phyloP scores from a whole-genome alignment of 2,797 vertebrate species.

The Streptopelia turtur region DNA sequence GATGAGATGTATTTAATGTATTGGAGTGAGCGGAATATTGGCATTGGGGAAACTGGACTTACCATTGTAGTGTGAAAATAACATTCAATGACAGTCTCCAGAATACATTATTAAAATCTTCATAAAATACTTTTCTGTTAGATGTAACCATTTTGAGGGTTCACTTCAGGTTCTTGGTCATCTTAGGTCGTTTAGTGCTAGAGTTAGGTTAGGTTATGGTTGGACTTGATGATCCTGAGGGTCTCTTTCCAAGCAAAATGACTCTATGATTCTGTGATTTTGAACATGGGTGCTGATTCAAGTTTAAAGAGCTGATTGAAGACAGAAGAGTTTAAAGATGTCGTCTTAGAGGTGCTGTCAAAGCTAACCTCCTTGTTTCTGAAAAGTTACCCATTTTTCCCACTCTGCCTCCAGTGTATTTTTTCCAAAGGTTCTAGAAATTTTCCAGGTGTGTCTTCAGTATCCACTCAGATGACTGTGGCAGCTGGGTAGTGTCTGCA shows the following conservation, averaged over 20 bases:
- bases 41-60: not conserved
- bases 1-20: not conserved
- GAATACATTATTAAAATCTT: not conserved
- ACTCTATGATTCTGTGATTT: not conserved
- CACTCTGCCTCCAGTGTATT: not conserved
- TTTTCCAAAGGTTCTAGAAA: not conserved
- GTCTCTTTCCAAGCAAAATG: too few relatives aligned
- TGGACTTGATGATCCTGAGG: too few relatives aligned
- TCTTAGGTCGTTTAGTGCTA: too few relatives aligned
- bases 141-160: not conserved
- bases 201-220: too few relatives aligned
- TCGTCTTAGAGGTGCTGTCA: not conserved
- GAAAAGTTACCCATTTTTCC: not conserved
- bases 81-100: not conserved
- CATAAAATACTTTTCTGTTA: not conserved
- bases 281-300: not conserved
- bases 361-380: not conserved
- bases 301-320: not conserved
- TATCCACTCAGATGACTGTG: not conserved
- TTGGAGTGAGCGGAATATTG: fast-evolving
- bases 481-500: not conserved
- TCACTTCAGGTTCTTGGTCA: not conserved
- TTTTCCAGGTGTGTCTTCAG: not conserved
- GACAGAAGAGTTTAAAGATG: not conserved
- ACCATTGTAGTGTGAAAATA: not conserved